Base-by-base conservation (phyloP, 2,113 vertebrate species). In the Sander lucioperca region DNA sequence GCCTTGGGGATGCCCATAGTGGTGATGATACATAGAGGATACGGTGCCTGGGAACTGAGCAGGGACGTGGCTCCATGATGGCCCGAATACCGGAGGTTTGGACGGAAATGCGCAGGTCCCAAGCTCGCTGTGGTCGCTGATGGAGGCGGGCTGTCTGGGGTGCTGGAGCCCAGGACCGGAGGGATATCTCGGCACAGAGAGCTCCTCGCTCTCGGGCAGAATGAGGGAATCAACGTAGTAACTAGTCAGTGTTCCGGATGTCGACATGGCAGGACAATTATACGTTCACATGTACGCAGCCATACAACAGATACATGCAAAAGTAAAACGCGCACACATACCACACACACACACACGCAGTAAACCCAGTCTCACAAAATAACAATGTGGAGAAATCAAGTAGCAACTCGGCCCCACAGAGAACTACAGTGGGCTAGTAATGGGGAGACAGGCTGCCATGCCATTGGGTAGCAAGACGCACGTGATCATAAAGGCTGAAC, bases 171-270 rank as follows among this genome's bases (percentile, higher is more conserved):
- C 95, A 25, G 95, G 71, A 78, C 93, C 96, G 47, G 96, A 85
- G 66, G 95, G 90, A 71, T 96, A 98, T 92, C 97, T 95, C 89
- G 97, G 91, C 39, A 95, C 95, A 62, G 96, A 94, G 92, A 97
- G 95, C 91, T 98, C 97, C 75, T 98, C 97, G 81, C 94, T 94
- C 89, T 97, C 97, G 72, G 97, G 95, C 86, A 98, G 92, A 90
- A 98, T 96, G 89, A 98, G 97, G 39, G 97, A 98, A 95, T 99
- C 97, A 91, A 98, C 97, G 94, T 98, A 98, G 95, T 98, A 99
- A 94, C 96, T 97, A 94, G 97, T 97, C 89, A 98, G 95, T 77
- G 97, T 95, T 95, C 97, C 97, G 91, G 97, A 96, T 93, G 97
- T 97, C 95, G 97, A 96, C 97, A 97, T 97, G 92, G 95, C 95